Conservation (phyloP, 2,888 invertebrate genomes). For the Panzeria rudis region DNA sequence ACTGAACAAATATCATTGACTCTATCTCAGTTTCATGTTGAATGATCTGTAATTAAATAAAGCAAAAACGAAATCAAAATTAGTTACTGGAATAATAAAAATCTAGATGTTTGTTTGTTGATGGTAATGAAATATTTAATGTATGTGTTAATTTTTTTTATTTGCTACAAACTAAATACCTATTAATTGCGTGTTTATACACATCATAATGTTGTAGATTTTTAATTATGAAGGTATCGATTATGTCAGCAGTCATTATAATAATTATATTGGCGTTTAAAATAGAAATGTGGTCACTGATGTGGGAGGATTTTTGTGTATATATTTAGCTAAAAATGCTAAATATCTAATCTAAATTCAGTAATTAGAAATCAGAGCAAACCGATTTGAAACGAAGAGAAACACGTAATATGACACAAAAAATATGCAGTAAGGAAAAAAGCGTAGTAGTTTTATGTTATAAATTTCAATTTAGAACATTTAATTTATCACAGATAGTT, state of each 20-base stretch:
- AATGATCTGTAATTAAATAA: conserved; percentile 62
- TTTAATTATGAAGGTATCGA: conserved; percentile 23
- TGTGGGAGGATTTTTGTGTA: conserved; percentile 32
- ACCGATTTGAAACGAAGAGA: neutral
- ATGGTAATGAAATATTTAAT: conserved; percentile 40
- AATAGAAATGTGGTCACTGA: conserved; percentile 19
- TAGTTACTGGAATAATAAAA: conserved; percentile 8
- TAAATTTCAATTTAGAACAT: too few relatives aligned
- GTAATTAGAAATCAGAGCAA: neutral
- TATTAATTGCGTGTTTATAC: conserved; percentile 10
- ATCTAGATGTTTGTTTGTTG: conserved; percentile 1
- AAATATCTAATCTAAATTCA: neutral
- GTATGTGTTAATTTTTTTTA: conserved; percentile 31
- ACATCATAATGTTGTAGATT: conserved; percentile 1
- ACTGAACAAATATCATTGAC: conserved; percentile 23
- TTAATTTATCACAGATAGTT: too few relatives aligned
- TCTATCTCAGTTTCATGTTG: conserved; percentile 40
- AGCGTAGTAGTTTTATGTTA: too few relatives aligned
- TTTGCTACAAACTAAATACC: neutral
- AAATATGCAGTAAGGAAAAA: neutral
- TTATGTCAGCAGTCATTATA: conserved; percentile 28
- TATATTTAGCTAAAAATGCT: neutral
- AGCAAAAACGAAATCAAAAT: conserved; percentile 42
- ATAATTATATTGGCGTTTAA: conserved; percentile 1
- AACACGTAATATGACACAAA: neutral